A percentile compares a stretch with the other conserved stretches of the same genome.
Evolutionary conservation across 2,797 vertebrate species (phyloP).

Genomic region (Taenioides sp.): DNA sequence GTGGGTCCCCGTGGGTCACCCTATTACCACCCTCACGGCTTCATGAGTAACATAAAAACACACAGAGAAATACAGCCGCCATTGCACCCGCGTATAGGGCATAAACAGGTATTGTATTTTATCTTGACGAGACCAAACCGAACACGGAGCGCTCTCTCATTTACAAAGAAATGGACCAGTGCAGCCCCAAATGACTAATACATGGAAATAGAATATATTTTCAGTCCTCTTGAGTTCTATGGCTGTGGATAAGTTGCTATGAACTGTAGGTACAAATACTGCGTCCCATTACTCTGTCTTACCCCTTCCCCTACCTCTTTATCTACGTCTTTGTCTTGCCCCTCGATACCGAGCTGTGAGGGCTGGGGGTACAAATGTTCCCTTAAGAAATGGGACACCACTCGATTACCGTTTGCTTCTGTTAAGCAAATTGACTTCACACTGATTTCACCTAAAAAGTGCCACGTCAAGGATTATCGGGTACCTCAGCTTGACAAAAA

Average conservation of each 20-base stretch:
- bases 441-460: too few relatives aligned
- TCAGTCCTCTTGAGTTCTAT: neutral
- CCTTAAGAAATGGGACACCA: too few relatives aligned
- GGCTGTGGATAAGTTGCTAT: neutral
- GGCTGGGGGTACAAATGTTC: too few relatives aligned
- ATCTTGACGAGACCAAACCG: neutral
- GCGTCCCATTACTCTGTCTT: too few relatives aligned
- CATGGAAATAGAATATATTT: neutral
- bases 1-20: slow-evolving; percentile 1
- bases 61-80: neutral
- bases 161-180: neutral
- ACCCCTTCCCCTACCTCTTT: too few relatives aligned
- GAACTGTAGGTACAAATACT: neutral
- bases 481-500: too few relatives aligned
- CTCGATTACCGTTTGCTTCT: too few relatives aligned
- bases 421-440: too few relatives aligned
- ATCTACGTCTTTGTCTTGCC: too few relatives aligned
- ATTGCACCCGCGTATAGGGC: neutral
- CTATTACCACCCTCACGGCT: slow-evolving; percentile 8
- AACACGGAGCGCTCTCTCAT: neutral
- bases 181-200: neutral
- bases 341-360: too few relatives aligned
- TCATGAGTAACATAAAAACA: neutral
- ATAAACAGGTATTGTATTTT: neutral
- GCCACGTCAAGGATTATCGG: too few relatives aligned